phyloP scores from a whole-genome alignment of 2,888 invertebrate genomes.

The Caenorhabditis japonica region DNA sequence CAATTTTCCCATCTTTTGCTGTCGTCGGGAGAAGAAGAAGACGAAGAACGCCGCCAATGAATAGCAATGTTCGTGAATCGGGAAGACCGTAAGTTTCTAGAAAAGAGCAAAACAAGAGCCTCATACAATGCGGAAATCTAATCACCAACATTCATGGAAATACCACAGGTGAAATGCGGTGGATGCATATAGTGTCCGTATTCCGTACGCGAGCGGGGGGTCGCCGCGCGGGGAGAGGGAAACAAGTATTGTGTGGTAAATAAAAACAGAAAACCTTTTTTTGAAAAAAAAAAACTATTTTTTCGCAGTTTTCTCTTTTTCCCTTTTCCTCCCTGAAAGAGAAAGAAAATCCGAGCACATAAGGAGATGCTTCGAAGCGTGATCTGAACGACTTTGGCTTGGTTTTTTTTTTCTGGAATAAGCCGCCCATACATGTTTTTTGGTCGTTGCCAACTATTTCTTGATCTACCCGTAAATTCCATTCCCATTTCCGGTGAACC shows the following conservation, averaged over 20 bases:
- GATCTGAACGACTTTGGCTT: conserved; percentile 22
- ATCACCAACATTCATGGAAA: conserved; percentile 39
- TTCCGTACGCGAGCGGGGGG: too few relatives aligned
- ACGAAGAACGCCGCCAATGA: conserved; percentile 11
- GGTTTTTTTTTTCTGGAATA: conserved; percentile 10
- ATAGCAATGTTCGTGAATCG: conserved; percentile 38
- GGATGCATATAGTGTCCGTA: too few relatives aligned
- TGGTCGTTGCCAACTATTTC: conserved; percentile 18
- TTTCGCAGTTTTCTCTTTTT: too few relatives aligned
- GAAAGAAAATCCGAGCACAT: too few relatives aligned
- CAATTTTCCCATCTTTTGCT: conserved; percentile 13
- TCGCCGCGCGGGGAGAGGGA: background rate
- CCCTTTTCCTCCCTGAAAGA: too few relatives aligned
- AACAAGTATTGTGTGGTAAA: background rate
- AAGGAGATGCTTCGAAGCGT: conserved; percentile 16
- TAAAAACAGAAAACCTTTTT: too few relatives aligned
- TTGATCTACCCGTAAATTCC: background rate
- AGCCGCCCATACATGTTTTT: conserved; percentile 9
- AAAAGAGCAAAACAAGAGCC: conserved; percentile 17
- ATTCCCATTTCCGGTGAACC: conserved; percentile 24
- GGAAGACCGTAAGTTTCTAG: conserved; percentile 42
- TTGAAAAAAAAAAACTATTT: too few relatives aligned
- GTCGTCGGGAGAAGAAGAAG: conserved; percentile 4
- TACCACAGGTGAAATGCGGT: conserved; percentile 33
- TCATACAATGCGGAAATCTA: conserved; percentile 27